Percentiles rank a stretch among this genome's conserved stretches.
Conservation (phyloP, 2,113 vertebrate species). For the Triplophysa rosa region DNA sequence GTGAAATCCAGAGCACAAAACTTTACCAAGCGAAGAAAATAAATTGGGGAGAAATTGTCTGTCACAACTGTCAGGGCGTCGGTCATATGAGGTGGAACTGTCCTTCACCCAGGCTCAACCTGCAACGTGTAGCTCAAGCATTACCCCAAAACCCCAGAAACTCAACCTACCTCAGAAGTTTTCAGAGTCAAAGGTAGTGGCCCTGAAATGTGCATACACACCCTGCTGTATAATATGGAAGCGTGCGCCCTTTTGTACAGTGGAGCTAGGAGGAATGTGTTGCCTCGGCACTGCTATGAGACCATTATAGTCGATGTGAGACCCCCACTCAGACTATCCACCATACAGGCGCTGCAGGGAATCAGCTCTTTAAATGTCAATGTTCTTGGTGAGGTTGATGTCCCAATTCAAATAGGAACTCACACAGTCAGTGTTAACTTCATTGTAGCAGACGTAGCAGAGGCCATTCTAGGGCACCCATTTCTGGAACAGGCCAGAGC, state of each 20-base stretch:
- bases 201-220: conserved; percentile 41
- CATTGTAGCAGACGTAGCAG: conserved; percentile 29
- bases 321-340: conserved; percentile 29
- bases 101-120: conserved; percentile 4
- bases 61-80: conserved; percentile 31
- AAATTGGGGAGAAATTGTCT: conserved; percentile 29
- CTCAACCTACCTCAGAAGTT: neutral
- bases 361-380: conserved; percentile 14
- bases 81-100: conserved; percentile 37
- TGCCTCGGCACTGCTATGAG: conserved; percentile 29
- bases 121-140: neutral
- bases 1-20: neutral
- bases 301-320: conserved; percentile 3
- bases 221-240: conserved; percentile 14
- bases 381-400: conserved; percentile 17
- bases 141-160: neutral
- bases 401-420: conserved; percentile 24
- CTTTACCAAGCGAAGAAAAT: neutral
- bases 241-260: conserved; percentile 38
- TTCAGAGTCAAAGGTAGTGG: neutral
- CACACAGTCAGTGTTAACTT: conserved; percentile 34
- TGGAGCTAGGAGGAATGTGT: conserved; percentile 14
- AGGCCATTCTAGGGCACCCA: conserved; percentile 34
- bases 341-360: conserved; percentile 17
- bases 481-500: conserved; percentile 35